A percentile compares a stretch with the other conserved stretches of the same genome.
phyloP scores from a whole-genome alignment of 2,888 invertebrate species.

The Drosophila ezoana region DNA sequence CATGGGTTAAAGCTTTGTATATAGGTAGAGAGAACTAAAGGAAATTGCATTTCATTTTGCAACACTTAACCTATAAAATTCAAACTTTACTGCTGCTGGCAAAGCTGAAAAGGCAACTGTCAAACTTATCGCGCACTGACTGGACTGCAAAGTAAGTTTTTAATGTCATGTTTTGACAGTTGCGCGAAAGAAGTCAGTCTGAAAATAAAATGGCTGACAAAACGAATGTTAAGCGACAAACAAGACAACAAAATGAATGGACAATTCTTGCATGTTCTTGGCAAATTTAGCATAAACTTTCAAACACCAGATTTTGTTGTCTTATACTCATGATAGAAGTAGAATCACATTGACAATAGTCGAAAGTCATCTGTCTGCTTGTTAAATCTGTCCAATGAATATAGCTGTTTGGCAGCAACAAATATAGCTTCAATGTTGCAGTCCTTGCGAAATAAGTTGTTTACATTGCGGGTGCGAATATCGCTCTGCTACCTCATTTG shows the following conservation, averaged over 20 bases:
- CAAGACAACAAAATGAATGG: neutral
- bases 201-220: conserved; percentile 1
- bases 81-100: neutral
- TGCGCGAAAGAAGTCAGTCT: neutral
- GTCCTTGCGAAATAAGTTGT: too few relatives aligned
- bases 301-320: too few relatives aligned
- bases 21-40: neutral
- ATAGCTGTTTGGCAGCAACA: too few relatives aligned
- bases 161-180: conserved; percentile 15
- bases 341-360: too few relatives aligned
- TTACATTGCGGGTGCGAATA: too few relatives aligned
- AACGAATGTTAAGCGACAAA: conserved; percentile 3
- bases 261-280: neutral
- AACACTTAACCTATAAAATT: neutral
- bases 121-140: conserved; percentile 8
- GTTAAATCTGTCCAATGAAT: too few relatives aligned
- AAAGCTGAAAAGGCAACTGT: neutral
- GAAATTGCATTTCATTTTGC: neutral
- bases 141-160: conserved; percentile 15
- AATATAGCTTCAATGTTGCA: too few relatives aligned
- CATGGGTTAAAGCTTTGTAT: too few relatives aligned
- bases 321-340: too few relatives aligned
- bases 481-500: too few relatives aligned
- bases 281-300: too few relatives aligned
- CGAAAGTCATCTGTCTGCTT: too few relatives aligned